phyloP scores from a whole-genome alignment of 2,113 vertebrate genomes.

The Catharus bicknelli region DNA sequence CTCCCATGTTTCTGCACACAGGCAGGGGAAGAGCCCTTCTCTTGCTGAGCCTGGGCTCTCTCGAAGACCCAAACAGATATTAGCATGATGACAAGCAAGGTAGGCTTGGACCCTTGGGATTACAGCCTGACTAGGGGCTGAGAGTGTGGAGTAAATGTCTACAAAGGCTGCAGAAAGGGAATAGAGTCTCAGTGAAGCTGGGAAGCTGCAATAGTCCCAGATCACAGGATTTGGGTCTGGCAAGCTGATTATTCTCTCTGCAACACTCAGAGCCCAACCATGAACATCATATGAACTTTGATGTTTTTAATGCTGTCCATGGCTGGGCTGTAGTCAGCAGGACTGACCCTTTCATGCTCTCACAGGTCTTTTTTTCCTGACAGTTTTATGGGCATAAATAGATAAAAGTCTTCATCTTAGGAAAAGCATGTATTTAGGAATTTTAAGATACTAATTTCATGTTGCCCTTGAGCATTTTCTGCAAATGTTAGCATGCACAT shows the following conservation, averaged over 20 bases:
- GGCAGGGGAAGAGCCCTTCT: background rate
- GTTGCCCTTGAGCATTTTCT: constrained; percentile 69
- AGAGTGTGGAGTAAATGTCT: background rate
- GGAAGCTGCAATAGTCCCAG: background rate
- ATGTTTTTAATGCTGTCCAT: constrained; percentile 8
- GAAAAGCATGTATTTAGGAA: constrained; percentile 68
- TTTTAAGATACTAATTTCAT: constrained; percentile 44
- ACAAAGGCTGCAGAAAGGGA: background rate
- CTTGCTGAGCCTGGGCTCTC: background rate
- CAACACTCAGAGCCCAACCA: background rate
- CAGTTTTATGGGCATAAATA: constrained; percentile 41
- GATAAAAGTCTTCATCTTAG: constrained; percentile 69
- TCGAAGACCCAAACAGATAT: background rate
- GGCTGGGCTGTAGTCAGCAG: background rate
- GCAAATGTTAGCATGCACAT: constrained; percentile 67
- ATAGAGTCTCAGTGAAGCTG: background rate
- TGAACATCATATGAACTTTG: constrained; percentile 25
- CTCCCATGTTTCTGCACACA: background rate
- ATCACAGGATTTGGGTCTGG: background rate
- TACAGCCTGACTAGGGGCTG: background rate
- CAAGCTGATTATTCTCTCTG: constrained; percentile 6
- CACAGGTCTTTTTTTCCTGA: background rate
- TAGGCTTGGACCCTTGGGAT: background rate
- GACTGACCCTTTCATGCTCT: constrained; percentile 40
- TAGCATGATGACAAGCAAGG: background rate